These are phyloP conservation scores for Trigoniulus corallinus DNA, from an alignment of 1,140 invertebrate genomes.

Conservation along the genomic window DNA sequence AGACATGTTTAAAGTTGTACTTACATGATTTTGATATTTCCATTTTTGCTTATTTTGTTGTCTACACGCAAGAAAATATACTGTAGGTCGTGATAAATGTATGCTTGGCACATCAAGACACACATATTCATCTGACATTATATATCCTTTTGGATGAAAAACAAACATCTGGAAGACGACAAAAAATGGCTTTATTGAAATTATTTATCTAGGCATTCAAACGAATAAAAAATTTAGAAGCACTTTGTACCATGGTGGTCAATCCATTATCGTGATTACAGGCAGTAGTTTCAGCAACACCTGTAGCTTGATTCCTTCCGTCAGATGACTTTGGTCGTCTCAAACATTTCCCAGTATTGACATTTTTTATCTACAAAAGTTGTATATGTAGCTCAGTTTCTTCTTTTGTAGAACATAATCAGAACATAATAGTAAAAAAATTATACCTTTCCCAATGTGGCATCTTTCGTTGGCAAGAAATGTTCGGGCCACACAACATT, in stretches of 20 bases:
- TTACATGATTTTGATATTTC: constrained; percentile 29
- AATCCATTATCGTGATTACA: constrained; percentile 26
- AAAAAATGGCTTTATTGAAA: background rate
- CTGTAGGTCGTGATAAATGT: constrained; percentile 23
- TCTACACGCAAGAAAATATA: constrained; percentile 47
- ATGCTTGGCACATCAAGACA: constrained; percentile 47
- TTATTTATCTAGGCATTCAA: background rate
- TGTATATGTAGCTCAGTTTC: no score
- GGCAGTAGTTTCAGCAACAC: constrained; percentile 37
- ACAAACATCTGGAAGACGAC: constrained; percentile 43
- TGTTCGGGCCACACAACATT: constrained; percentile 79
- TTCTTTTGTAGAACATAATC: background rate
- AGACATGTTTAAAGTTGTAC: background rate
- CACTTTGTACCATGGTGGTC: constrained; percentile 30
- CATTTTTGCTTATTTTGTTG: constrained; percentile 42
- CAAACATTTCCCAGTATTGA: constrained; percentile 36
- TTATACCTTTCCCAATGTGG: constrained; percentile 60
- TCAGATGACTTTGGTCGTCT: constrained; percentile 36
- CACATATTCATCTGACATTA: constrained; percentile 54
- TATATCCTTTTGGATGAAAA: constrained; percentile 42
- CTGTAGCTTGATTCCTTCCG: constrained; percentile 39
- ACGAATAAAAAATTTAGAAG: background rate
- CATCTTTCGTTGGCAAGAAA: constrained; percentile 65
- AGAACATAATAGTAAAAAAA: constrained; percentile 4
- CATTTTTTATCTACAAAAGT: constrained; percentile 32